Evolutionary conservation across 2,797 vertebrate species (phyloP).

Genomic region (Bovichtus variegatus): DNA sequence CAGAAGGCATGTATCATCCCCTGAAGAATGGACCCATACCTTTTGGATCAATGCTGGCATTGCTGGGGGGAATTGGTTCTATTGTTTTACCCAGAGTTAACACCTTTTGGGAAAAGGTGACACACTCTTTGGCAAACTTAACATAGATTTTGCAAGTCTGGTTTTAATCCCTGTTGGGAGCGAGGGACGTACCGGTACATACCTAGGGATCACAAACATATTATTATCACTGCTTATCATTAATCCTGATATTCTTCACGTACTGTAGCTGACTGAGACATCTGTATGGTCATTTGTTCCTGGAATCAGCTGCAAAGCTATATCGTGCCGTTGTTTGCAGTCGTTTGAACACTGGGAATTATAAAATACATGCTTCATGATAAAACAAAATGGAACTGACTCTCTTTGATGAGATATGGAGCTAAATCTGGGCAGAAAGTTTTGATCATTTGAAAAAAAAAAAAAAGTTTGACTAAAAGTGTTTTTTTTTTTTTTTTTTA

Average conservation of each 20-base stretch:
- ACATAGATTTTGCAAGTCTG: constrained; percentile 6
- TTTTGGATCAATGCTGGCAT: constrained; percentile 22
- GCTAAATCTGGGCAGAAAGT: too few species aligned
- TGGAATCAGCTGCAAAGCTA: neutral
- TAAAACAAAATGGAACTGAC: neutral
- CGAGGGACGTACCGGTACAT: neutral
- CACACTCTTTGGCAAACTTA: constrained; percentile 28
- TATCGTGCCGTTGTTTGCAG: too few species aligned
- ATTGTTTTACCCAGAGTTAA: constrained; percentile 29
- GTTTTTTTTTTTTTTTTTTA: too few species aligned
- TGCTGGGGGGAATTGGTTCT: neutral
- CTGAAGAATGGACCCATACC: constrained; percentile 6
- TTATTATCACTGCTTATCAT: neutral
- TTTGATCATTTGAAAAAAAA: too few species aligned
- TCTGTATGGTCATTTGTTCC: neutral
- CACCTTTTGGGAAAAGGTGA: constrained; percentile 28
- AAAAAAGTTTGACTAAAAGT: too few species aligned
- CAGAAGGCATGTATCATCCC: neutral
- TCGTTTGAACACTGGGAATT: neutral
- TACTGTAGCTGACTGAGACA: neutral
- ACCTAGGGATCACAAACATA: neutral
- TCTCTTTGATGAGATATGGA: neutral
- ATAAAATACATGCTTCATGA: neutral
- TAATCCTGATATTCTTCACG: neutral
- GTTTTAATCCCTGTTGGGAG: constrained; percentile 29